phyloP scores from a whole-genome alignment of 2,113 vertebrate species.

The Grallaria varia region DNA sequence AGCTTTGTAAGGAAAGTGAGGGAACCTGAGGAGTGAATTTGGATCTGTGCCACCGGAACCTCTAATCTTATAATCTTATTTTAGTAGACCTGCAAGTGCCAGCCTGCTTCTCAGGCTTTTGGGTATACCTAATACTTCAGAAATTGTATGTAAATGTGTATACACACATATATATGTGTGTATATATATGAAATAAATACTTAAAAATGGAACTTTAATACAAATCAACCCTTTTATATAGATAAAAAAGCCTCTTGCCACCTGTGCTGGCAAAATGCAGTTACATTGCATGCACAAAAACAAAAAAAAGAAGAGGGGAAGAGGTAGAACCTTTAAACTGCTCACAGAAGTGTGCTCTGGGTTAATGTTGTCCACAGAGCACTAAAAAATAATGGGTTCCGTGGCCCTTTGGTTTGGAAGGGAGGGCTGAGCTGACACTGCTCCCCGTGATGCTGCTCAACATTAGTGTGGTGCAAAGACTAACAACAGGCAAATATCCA shows the following conservation, averaged over 20 bases:
- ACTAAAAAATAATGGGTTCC: not conserved
- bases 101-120: not conserved
- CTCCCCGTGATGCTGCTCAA: not conserved
- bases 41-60: not conserved
- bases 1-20: not conserved
- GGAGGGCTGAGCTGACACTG: not conserved
- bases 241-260: not conserved
- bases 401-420: not conserved
- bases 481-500: not conserved
- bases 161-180: rapidly evolving
- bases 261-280: not conserved
- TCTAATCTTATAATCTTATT: not conserved
- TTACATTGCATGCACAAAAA: not conserved
- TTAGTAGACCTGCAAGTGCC: not conserved
- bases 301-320: not conserved
- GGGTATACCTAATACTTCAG: not conserved
- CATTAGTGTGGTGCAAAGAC: not conserved
- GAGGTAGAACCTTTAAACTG: not conserved
- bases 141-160: not conserved
- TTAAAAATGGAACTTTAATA: not conserved
- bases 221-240: not conserved
- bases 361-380: not conserved
- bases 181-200: not conserved
- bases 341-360: not conserved
- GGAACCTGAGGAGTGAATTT: not conserved